Evolutionary conservation across 2,888 invertebrate species (phyloP).

Genomic region (Kuschelorhynchus macadamiae): DNA sequence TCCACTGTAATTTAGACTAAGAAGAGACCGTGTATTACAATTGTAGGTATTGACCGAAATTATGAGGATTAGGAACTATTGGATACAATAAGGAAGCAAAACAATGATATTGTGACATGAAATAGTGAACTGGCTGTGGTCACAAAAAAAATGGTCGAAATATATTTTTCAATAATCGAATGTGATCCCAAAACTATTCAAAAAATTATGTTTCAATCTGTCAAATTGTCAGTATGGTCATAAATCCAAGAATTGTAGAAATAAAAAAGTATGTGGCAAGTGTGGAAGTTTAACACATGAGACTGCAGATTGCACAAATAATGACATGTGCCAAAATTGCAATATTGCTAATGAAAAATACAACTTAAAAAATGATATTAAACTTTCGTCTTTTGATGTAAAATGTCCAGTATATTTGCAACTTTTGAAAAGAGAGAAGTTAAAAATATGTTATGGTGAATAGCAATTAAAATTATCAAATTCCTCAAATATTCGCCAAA

Average conservation of each 20-base stretch:
- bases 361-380: neutral
- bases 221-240: neutral
- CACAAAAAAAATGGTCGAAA: neutral
- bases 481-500: neutral
- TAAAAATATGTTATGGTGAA: neutral
- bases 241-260: neutral
- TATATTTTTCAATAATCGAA: neutral
- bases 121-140: neutral
- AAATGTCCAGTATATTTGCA: neutral
- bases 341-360: neutral
- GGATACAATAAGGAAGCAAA: neutral
- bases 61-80: neutral
- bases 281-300: neutral
- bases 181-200: neutral
- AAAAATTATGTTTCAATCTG: too few relatives aligned
- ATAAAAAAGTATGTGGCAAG: neutral
- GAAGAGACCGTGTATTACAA: neutral
- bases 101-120: neutral
- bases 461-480: neutral
- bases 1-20: neutral
- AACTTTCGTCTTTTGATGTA: neutral
- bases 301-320: neutral
- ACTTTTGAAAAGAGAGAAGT: neutral
- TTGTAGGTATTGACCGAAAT: neutral
- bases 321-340: neutral